Conservation (phyloP, 2,888 invertebrate species). For the Synergus umbraculus region DNA sequence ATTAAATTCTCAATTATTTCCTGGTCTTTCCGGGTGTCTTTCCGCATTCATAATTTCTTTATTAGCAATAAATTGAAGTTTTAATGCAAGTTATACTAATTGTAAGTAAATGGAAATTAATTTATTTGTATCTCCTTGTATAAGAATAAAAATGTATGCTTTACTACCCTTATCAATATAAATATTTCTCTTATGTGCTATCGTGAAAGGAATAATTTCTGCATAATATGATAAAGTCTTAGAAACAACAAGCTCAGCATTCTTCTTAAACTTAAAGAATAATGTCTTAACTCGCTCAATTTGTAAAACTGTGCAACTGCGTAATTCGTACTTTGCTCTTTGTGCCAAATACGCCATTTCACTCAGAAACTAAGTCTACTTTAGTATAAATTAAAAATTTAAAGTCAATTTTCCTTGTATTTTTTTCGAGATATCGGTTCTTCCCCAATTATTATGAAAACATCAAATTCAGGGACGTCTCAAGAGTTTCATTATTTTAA, state of each 20-base stretch:
- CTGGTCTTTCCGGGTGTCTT: too few species aligned
- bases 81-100: too few species aligned
- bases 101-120: not conserved
- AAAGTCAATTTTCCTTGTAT: not conserved
- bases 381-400: not conserved
- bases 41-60: too few species aligned
- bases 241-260: not conserved
- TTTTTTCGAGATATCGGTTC: not conserved
- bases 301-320: conserved; percentile 1
- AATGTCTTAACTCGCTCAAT: conserved; percentile 29
- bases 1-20: too few species aligned
- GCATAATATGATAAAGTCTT: not conserved
- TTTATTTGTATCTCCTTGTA: not conserved
- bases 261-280: not conserved
- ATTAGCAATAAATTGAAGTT: too few species aligned
- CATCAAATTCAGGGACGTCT: not conserved
- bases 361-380: not conserved
- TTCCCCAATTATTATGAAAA: too few species aligned
- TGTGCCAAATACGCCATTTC: not conserved
- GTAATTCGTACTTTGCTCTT: conserved; percentile 11
- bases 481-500: too few species aligned
- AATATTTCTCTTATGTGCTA: not conserved
- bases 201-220: conserved; percentile 32
- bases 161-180: not conserved
- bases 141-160: not conserved